These are phyloP conservation scores for Pissodes strobi DNA, from an alignment of 1,140 invertebrate species.

Conservation along the genomic window DNA sequence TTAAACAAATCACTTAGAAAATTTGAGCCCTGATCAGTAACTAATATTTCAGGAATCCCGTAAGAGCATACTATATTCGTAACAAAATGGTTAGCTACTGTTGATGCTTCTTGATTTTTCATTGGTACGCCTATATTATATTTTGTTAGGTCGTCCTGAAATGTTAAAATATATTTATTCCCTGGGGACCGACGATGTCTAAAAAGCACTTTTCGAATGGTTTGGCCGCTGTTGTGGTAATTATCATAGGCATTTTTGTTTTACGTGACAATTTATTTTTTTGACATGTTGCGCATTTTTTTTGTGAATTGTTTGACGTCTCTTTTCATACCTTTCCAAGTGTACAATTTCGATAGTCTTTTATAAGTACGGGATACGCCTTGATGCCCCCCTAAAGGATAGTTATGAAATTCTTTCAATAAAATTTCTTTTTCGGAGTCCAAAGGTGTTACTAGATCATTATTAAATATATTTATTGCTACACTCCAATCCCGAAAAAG, in stretches of 20 bases:
- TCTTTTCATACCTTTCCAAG: conserved; percentile 34
- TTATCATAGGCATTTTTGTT: conserved; percentile 41
- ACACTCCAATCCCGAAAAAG: not conserved
- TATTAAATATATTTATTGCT: not conserved
- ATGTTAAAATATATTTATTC: conserved; percentile 52
- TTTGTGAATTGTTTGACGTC: conserved; percentile 32
- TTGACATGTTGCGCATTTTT: conserved; percentile 34
- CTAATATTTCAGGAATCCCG: conserved; percentile 44
- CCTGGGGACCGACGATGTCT: no score
- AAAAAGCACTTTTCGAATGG: no score
- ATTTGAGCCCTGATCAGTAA: conserved; percentile 49
- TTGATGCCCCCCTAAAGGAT: not conserved
- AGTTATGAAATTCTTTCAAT: not conserved
- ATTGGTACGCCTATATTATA: conserved; percentile 40
- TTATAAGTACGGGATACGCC: not conserved
- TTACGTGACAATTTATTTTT: conserved; percentile 17
- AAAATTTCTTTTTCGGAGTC: not conserved
- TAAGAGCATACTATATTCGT: conserved; percentile 38
- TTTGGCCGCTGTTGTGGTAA: conserved; percentile 39
- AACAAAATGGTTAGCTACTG: conserved; percentile 38
- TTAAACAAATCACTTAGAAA: conserved; percentile 45
- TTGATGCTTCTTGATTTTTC: conserved; percentile 34
- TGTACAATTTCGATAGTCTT: not conserved
- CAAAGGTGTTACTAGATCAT: not conserved
- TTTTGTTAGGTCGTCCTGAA: conserved; percentile 46